Evolutionary conservation across 1,140 invertebrate species (phyloP).

Genomic region (Sycobia sp.): DNA sequence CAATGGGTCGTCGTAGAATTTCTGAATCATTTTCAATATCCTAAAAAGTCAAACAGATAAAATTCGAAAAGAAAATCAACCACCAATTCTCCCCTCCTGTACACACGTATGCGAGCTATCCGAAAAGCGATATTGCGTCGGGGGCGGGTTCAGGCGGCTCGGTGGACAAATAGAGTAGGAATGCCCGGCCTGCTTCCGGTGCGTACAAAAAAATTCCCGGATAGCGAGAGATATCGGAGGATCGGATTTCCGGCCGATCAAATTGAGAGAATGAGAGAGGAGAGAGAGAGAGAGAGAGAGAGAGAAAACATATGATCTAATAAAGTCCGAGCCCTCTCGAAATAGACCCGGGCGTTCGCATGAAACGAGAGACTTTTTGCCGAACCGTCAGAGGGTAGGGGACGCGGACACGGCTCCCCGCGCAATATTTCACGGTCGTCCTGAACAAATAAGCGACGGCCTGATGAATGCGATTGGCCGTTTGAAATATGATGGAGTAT

Average conservation of each 20-base stretch:
- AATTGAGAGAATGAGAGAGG: slow-evolving; percentile 51
- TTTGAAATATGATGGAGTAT: no score
- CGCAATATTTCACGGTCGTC: slow-evolving; percentile 37
- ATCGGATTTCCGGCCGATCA: slow-evolving; percentile 51
- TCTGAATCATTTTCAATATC: no score
- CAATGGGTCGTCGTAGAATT: no score
- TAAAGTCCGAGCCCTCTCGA: slow-evolving; percentile 42
- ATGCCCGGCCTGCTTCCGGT: background rate
- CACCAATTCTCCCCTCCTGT: no score
- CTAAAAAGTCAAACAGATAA: no score
- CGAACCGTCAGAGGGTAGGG: no score
- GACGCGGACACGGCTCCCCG: background rate
- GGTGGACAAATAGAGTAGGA: background rate
- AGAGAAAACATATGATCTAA: slow-evolving; percentile 53
- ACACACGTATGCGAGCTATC: no score
- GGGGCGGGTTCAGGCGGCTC: no score
- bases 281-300: no score
- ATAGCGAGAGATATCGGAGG: slow-evolving; percentile 16
- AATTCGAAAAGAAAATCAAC: no score
- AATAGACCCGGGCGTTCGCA: slow-evolving; percentile 23
- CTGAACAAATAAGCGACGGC: slow-evolving; percentile 34
- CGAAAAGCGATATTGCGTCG: no score
- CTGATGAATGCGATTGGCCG: slow-evolving; percentile 15
- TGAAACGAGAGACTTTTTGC: slow-evolving; percentile 20
- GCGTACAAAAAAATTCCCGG: background rate